These are phyloP conservation scores for Lasius platythorax DNA, from an alignment of 2,888 invertebrate genomes.

Conservation along the genomic window DNA sequence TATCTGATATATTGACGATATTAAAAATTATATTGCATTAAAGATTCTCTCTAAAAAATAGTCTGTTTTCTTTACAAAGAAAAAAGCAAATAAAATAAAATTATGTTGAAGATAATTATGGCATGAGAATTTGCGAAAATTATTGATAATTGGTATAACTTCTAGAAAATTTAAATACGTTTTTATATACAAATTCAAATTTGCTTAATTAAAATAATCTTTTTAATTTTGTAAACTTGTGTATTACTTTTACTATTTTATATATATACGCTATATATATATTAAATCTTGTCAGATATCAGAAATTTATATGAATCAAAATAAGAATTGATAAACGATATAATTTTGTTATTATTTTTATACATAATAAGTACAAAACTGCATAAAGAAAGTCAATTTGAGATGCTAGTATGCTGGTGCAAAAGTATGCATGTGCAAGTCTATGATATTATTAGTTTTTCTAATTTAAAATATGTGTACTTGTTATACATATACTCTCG, in stretches of 20 bases:
- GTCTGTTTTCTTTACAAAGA: background rate
- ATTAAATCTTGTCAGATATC: conserved; percentile 45
- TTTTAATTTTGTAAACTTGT: conserved; percentile 34
- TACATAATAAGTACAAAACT: background rate
- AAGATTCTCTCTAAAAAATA: conserved; percentile 14
- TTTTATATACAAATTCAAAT: conserved; percentile 23
- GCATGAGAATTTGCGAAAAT: background rate
- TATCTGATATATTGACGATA: conserved; percentile 45
- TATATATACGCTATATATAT: background rate
- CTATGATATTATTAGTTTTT: background rate
- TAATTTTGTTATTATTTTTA: conserved; percentile 26
- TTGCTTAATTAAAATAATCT: conserved; percentile 8
- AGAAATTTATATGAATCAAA: conserved; percentile 41
- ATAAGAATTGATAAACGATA: conserved; percentile 25
- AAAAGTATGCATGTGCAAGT: conserved; percentile 58
- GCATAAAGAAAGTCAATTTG: conserved; percentile 76
- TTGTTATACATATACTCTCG: background rate
- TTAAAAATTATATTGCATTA: background rate
- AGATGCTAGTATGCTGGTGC: conserved; percentile 79
- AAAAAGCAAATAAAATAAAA: conserved; percentile 7
- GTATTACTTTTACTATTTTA: conserved; percentile 14
- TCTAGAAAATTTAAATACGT: background rate
- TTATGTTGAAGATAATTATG: conserved; percentile 25
- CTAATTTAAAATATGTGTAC: conserved; percentile 35
- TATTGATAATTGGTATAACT: background rate